Evolutionary conservation across 2,888 invertebrate genomes (phyloP).

Genomic region (Neoitamus cyanurus): DNA sequence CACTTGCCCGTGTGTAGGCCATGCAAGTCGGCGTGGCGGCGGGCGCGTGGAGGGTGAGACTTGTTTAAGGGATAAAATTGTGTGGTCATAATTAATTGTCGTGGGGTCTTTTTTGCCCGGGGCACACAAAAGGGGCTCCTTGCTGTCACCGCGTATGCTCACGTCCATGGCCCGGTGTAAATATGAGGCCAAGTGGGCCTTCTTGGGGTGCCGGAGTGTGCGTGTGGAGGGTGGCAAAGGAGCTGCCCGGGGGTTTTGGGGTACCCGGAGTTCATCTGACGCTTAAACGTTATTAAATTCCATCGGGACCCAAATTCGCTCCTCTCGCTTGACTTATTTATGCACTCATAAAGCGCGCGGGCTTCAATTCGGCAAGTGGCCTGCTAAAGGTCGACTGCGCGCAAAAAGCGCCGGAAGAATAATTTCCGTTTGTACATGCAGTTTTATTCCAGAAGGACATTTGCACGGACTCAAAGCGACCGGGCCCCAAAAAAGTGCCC

Average conservation of each 20-base stretch:
- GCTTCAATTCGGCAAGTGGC: constrained; percentile 7
- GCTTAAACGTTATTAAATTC: background rate
- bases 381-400: background rate
- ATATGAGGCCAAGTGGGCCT: background rate
- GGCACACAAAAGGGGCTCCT: constrained; percentile 27
- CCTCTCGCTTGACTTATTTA: constrained; percentile 29
- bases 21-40: background rate
- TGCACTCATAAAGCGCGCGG: constrained; percentile 25
- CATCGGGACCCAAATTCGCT: background rate
- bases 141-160: constrained; percentile 25
- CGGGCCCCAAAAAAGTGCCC: constrained; percentile 17
- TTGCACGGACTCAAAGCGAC: constrained; percentile 1
- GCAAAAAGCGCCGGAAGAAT: constrained; percentile 50
- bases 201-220: constrained; percentile 1
- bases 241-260: background rate
- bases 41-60: background rate
- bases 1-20: constrained; percentile 38
- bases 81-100: constrained; percentile 65
- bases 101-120: constrained; percentile 45
- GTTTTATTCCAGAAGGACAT: constrained; percentile 33
- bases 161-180: background rate
- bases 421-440: constrained; percentile 50
- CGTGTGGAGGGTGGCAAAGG: background rate
- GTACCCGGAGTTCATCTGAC: background rate
- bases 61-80: constrained; percentile 58